phyloP scores from a whole-genome alignment of 23 tunicate species.

The Clavelina lepadiformis region DNA sequence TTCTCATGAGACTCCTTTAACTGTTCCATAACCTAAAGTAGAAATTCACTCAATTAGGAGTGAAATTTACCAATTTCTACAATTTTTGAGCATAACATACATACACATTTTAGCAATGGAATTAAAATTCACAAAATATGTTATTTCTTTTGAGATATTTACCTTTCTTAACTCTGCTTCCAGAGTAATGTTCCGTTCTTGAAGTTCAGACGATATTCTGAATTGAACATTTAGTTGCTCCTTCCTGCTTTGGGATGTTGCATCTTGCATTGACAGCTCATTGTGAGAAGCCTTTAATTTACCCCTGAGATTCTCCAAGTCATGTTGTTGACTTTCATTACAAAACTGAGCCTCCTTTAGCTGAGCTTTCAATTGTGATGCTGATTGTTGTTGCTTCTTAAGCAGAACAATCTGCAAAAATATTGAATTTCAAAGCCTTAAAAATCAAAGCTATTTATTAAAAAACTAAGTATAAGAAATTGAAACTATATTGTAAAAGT shows the following conservation, averaged over 20 bases:
- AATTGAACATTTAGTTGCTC: conserved; percentile 40
- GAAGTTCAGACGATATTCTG: conserved; percentile 30
- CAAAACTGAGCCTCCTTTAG: conserved; percentile 11
- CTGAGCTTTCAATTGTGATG: conserved; percentile 23
- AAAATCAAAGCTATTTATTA: no score
- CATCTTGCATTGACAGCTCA: conserved; percentile 33
- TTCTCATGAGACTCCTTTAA: conserved; percentile 14
- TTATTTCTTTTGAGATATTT: no score
- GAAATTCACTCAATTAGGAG: neutral
- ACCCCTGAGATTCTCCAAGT: conserved; percentile 4
- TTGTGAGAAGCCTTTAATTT: conserved; percentile 11
- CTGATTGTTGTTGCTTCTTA: no score
- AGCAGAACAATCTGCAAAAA: no score
- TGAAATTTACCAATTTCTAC: neutral
- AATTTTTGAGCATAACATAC: neutral
- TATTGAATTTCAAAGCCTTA: no score
- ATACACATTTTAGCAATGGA: no score
- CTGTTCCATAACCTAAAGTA: conserved; percentile 7
- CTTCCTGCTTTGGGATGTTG: conserved; percentile 19
- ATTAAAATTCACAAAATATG: no score
- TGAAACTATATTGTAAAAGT: no score
- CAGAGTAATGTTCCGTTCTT: conserved; percentile 48
- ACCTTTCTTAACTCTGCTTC: conserved; percentile 76
- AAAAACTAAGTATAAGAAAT: no score
- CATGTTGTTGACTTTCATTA: conserved; percentile 20